phyloP scores from a whole-genome alignment of 2,797 vertebrate genomes.

The Peromyscus aztecus region DNA sequence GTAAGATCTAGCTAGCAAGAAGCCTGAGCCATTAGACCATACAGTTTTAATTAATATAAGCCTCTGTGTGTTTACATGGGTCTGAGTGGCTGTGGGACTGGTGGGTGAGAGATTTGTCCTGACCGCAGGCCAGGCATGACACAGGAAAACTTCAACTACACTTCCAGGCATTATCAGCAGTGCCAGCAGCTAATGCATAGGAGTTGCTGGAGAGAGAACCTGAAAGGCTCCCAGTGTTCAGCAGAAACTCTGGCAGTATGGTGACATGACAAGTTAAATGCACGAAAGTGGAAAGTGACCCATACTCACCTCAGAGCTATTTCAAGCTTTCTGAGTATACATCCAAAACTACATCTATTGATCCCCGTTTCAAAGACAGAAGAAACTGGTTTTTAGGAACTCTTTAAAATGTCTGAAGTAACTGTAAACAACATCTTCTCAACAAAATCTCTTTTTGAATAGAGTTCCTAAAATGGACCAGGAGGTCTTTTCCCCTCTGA shows the following conservation, averaged over 20 bases:
- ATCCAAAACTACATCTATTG: conserved; percentile 76
- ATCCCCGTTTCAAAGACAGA: conserved; percentile 71
- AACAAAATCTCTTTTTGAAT: conserved; percentile 52
- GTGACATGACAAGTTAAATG: conserved; percentile 70
- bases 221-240: conserved; percentile 45
- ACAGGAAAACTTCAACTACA: no score
- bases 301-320: conserved; percentile 69
- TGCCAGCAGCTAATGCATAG: background rate
- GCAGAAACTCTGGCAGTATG: conserved; percentile 54
- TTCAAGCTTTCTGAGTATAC: conserved; percentile 68
- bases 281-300: conserved; percentile 76
- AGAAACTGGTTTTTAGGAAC: conserved; percentile 62
- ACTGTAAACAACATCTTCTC: conserved; percentile 66
- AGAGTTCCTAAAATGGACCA: conserved; percentile 63
- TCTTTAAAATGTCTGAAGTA: conserved; percentile 64
- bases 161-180: background rate
- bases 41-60: no score
- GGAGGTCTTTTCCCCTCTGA: conserved; percentile 31
- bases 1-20: no score
- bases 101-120: no score
- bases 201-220: background rate
- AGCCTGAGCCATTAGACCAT: no score
- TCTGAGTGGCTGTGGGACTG: no score
- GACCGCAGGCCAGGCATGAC: no score
- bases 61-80: no score